These are phyloP conservation scores for Mechanitis mazaeus DNA, from an alignment of 2,888 invertebrate genomes.

Conservation along the genomic window DNA sequence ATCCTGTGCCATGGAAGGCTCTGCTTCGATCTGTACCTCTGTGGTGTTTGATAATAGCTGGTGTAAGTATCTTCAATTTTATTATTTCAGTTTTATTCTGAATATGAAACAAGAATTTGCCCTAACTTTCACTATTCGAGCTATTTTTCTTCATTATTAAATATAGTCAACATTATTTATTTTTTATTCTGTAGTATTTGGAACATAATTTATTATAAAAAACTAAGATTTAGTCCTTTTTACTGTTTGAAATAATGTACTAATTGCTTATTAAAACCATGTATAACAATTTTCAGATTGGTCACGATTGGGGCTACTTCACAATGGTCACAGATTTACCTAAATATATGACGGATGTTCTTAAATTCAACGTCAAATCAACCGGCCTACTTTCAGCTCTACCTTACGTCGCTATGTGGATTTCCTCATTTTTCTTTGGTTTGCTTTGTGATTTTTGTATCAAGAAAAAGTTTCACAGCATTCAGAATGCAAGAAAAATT, in stretches of 20 bases:
- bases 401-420: slow-evolving; percentile 82
- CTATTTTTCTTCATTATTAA: too few species aligned
- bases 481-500: slow-evolving; percentile 78
- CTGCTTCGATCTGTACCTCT: slow-evolving; percentile 81
- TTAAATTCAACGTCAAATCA: slow-evolving; percentile 80
- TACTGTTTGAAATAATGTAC: neutral
- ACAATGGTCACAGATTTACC: slow-evolving; percentile 84
- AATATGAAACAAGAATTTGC: too few species aligned
- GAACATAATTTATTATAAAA: too few species aligned
- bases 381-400: slow-evolving; percentile 80
- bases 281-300: slow-evolving; percentile 52
- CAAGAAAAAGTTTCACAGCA: slow-evolving; percentile 73
- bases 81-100: too few species aligned
- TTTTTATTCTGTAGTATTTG: too few species aligned
- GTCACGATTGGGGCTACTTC: slow-evolving; percentile 84
- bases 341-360: slow-evolving; percentile 81
- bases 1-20: slow-evolving; percentile 82
- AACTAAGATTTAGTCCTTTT: too few species aligned
- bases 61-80: slow-evolving; percentile 54
- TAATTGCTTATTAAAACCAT: slow-evolving; percentile 1
- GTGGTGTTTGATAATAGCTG: slow-evolving; percentile 84
- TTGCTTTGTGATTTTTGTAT: slow-evolving; percentile 83
- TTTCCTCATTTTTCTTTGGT: slow-evolving; percentile 79
- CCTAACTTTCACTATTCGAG: too few species aligned
- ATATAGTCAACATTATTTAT: too few species aligned